Evolutionary conservation across 1,140 invertebrate species (phyloP).

Genomic region (Cecropterus lyciades): DNA sequence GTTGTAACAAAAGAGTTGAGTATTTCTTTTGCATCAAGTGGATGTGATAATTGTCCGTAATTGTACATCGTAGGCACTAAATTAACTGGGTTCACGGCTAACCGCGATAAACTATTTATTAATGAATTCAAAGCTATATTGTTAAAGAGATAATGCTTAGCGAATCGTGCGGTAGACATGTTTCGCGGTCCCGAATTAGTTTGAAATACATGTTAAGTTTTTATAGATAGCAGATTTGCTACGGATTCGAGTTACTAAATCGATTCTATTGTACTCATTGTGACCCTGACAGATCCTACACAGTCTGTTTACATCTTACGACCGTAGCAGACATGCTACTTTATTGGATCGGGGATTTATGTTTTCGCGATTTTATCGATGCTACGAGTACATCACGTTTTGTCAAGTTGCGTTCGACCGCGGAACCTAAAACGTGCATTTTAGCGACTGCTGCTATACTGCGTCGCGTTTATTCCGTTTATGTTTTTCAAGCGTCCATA

Average conservation of each 20-base stretch:
- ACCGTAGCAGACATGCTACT: too few species aligned
- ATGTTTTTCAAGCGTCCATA: too few species aligned
- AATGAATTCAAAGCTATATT: not conserved
- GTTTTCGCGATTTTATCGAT: too few species aligned
- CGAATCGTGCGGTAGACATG: not conserved
- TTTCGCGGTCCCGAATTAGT: not conserved
- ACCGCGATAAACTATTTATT: constrained; percentile 6
- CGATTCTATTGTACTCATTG: constrained; percentile 17
- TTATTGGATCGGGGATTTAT: too few species aligned
- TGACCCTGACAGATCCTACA: constrained; percentile 25
- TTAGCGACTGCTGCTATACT: too few species aligned
- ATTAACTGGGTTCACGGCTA: not conserved
- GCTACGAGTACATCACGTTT: too few species aligned
- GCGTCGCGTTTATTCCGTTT: too few species aligned
- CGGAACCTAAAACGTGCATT: too few species aligned
- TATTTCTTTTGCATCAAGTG: not conserved
- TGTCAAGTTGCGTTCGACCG: too few species aligned
- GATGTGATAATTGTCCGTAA: not conserved
- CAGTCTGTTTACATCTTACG: constrained; percentile 6
- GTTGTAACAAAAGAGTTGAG: not conserved
- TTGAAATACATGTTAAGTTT: constrained; percentile 23
- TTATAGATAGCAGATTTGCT: constrained; percentile 1
- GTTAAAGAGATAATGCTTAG: constrained; percentile 6
- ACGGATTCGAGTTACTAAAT: constrained; percentile 10
- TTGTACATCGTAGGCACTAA: not conserved